Conservation (phyloP, 2,797 vertebrate species). For the Coregonus suidteri region DNA sequence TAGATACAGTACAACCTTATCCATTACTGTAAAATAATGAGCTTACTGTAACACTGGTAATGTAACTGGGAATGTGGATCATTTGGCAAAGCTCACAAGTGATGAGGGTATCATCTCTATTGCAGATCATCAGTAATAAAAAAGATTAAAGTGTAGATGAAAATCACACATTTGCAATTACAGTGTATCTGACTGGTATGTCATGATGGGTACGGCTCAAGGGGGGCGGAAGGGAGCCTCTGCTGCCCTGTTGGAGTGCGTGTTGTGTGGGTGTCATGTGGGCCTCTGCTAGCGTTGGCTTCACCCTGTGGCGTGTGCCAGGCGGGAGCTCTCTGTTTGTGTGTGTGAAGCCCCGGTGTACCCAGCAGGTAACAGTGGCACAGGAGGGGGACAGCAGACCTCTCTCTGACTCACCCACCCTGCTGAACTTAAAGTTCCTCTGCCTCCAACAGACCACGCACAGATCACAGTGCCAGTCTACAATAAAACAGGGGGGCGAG, state of each 20-base stretch:
- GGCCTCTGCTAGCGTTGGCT: background rate
- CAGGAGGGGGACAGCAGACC: no score
- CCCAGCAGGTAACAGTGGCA: no score
- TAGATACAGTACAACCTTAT: background rate
- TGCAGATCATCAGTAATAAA: background rate
- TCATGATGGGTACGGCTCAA: background rate
- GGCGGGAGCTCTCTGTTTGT: no score
- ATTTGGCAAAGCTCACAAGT: background rate
- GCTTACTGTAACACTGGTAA: background rate
- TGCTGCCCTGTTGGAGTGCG: background rate
- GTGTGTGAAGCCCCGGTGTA: no score
- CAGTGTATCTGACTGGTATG: background rate
- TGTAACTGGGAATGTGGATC: background rate
- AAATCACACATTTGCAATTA: background rate
- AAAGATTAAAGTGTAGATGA: background rate
- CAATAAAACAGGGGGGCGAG: no score
- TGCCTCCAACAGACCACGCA: no score
- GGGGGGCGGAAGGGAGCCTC: background rate
- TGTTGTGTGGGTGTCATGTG: background rate
- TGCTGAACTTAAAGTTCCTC: no score
- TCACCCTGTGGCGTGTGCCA: conserved; percentile 4
- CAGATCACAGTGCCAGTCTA: no score
- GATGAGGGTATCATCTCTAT: background rate
- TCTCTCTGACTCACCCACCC: no score
- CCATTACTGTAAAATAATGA: background rate